phyloP scores from a whole-genome alignment of 2,797 vertebrate genomes.

The Sebastolobus alascanus region DNA sequence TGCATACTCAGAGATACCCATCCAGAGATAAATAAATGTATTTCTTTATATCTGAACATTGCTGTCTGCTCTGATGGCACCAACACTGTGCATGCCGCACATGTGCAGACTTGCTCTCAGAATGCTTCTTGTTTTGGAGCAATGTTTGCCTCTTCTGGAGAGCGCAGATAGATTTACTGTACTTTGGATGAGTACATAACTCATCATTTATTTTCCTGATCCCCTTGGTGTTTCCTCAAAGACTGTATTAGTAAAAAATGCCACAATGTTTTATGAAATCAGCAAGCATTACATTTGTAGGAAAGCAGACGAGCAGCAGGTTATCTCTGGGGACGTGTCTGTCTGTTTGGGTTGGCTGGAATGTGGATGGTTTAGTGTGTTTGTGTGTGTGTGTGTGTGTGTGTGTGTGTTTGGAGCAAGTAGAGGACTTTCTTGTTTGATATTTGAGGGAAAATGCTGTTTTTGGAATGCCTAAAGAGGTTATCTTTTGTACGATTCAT shows the following conservation, averaged over 20 bases:
- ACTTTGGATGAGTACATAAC: conserved; percentile 35
- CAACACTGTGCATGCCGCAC: background rate
- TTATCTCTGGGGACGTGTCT: conserved; percentile 43
- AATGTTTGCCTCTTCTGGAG: conserved; percentile 15
- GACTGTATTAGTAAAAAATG: conserved; percentile 46
- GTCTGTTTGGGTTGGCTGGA: conserved; percentile 40
- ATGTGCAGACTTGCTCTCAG: conserved; percentile 17
- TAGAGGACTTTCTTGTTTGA: conserved; percentile 25
- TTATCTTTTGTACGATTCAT: conserved; percentile 50
- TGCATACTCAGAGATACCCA: conserved; percentile 10
- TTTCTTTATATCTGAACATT: conserved; percentile 30
- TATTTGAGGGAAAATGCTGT: conserved; percentile 35
- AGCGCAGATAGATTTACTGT: background rate
- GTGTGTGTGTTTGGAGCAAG: background rate
- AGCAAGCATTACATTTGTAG: conserved; percentile 52
- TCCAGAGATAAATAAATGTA: conserved; percentile 30
- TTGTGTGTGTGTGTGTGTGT: background rate
- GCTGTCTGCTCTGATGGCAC: background rate
- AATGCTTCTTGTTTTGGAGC: conserved; percentile 15
- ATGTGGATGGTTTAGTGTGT: conserved; percentile 21
- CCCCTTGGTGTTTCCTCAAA: conserved; percentile 41
- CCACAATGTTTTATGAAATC: conserved; percentile 46
- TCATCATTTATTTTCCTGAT: conserved; percentile 41
- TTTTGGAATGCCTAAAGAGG: conserved; percentile 56
- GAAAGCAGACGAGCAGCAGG: conserved; percentile 34